Base-by-base conservation (phyloP, 2,888 invertebrate genomes). In the Athetis lepigone region DNA sequence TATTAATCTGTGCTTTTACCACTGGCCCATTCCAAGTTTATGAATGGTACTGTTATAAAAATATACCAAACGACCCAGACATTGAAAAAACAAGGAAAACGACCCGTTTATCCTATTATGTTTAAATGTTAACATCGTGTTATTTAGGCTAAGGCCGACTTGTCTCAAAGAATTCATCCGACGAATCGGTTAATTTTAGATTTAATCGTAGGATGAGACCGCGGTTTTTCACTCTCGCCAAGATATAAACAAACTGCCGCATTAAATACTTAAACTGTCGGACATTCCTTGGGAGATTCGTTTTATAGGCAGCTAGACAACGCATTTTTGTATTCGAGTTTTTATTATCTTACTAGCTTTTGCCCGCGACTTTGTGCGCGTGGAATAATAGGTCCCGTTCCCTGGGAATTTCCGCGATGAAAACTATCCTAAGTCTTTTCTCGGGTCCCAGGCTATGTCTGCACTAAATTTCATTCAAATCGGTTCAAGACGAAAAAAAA, bases 121-220 rank as follows among this genome's bases (percentile, higher is more conserved):
- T 62, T 49, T 56, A 60, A 16, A 25, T 33, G 47, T 6, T 4
- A 72, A 25, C 66, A 39, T 21, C 2, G 4, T 3, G 13, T 7
- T 52, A 76, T 67, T 64, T 47, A 51, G 76, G 76, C 62, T 54
- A 79, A 79, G 76, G 79, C 7, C 72, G 6, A 29, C 11, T 19
- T 25, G 9, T 27, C 25, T 43, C 5, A 43, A 54, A 61, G 50
- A 77, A 51, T 58, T 4, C 7, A 16, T 11, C 16, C 9, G 50
- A 51, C 46, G 21, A 36, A 37, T 56, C 19, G 27, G 9, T 60
- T 72, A 76, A 71, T 60, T 72, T 65, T 60, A 71, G 58, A 47
- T 13, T 21, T 51, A 9, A 42, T 61, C 54, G 54, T 74, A 40
- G 52, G 23, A 21, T 27, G 18, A 23, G 8, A 52, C 23, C 23